These are phyloP conservation scores for Strigops habroptila DNA, from an alignment of 2,113 vertebrate species.

Conservation along the genomic window DNA sequence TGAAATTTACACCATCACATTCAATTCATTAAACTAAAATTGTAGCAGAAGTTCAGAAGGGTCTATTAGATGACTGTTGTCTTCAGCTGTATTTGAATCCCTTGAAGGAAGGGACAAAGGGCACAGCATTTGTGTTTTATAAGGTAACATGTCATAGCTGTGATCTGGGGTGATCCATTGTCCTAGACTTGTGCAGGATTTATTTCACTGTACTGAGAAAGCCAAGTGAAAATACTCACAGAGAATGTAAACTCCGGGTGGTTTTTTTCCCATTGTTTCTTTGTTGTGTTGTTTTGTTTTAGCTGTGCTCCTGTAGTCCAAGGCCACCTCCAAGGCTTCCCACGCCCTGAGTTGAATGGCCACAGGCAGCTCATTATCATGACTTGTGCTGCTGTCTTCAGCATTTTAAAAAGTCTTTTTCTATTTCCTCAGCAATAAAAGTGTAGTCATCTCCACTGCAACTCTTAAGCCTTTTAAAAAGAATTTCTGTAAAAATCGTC, in stretches of 20 bases:
- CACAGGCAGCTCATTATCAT: slow-evolving; percentile 48
- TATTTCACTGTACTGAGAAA: slow-evolving; percentile 13
- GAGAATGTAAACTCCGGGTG: neutral
- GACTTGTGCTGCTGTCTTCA: slow-evolving; percentile 47
- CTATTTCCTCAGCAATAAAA: slow-evolving; percentile 40
- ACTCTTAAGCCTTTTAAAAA: slow-evolving; percentile 49
- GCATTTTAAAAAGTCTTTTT: slow-evolving; percentile 47
- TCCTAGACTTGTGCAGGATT: neutral
- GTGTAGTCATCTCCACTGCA: neutral
- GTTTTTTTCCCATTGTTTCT: rapidly evolving
- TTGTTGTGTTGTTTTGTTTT: neutral
- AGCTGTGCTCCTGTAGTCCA: slow-evolving; percentile 31
- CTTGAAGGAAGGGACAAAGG: neutral
- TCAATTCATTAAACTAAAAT: neutral
- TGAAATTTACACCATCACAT: neutral
- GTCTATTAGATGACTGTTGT: neutral
- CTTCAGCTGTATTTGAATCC: neutral
- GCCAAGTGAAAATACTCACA: neutral
- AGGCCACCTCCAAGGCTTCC: slow-evolving; percentile 55
- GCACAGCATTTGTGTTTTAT: neutral
- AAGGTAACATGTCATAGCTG: neutral
- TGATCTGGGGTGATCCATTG: neutral
- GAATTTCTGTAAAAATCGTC: slow-evolving; percentile 39
- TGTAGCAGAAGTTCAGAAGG: neutral
- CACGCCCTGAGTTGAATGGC: neutral